Evolutionary conservation across 1,140 invertebrate species (phyloP).

Genomic region (Megalopta genalis): DNA sequence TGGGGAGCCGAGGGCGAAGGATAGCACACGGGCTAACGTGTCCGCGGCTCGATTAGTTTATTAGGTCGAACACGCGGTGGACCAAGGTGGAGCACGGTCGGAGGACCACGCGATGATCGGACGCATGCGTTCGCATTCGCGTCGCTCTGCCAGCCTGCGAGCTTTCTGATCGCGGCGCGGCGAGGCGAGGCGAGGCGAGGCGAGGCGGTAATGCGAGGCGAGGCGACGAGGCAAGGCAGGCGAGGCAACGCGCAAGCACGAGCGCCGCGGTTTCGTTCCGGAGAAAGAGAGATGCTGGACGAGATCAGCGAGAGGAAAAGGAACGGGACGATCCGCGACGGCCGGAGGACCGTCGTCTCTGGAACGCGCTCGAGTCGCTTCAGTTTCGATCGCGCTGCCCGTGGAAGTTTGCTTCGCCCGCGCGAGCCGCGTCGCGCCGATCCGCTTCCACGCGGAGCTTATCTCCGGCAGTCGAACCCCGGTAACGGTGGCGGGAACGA

Average conservation of each 20-base stretch:
- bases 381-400: constrained; percentile 67
- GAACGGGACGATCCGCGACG: constrained; percentile 47
- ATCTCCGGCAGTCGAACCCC: too few relatives aligned
- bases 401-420: constrained; percentile 37
- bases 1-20: too few relatives aligned
- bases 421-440: background rate
- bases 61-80: background rate
- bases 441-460: background rate
- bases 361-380: constrained; percentile 31
- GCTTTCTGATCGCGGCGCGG: background rate
- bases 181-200: too few relatives aligned
- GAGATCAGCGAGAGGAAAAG: constrained; percentile 21
- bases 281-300: constrained; percentile 2
- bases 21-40: too few relatives aligned
- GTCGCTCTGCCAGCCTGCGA: background rate
- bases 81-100: too few relatives aligned
- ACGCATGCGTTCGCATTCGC: constrained; percentile 40
- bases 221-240: background rate
- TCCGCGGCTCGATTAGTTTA: too few relatives aligned
- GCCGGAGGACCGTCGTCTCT: constrained; percentile 33
- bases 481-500: background rate
- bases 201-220: background rate
- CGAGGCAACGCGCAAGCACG: background rate
- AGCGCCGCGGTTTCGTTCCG: background rate
- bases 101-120: background rate